Evolutionary conservation across 2,113 vertebrate species (phyloP), one percentile per base, ranked within the genome.

Genomic region (Chlorocebus sabaeus): DNA sequence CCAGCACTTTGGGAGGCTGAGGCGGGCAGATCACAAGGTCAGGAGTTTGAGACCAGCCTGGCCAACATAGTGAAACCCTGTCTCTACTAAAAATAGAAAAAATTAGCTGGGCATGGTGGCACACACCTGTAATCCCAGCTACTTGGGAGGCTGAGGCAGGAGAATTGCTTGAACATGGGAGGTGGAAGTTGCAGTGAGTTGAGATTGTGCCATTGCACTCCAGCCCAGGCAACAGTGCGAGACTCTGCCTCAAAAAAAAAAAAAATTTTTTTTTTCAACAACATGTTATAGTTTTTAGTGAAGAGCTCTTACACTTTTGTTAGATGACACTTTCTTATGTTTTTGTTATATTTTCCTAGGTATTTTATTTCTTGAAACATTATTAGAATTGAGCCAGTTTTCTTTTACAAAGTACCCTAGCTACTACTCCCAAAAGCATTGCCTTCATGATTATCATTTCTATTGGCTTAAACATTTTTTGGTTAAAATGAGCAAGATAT

Each of bases 361-460:
- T 23, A 61, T 76, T 89, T 89, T 70, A 48, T 78, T 78, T 95
- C 83, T n/a, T 2, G 6, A 75, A 76, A 61, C 35, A 93, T 40
- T 30, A 82, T 72, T 72, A 72, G 40, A 88, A 70, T 88, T 55
- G 6, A 73, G 20, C 68, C 55, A 30, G 40, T 83, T 91, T 91
- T 55, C 75, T 55, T 88, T 79, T 38, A 72, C 40, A 70, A 90
- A 78, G 59, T 18, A 57, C 14, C 68, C 3, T 38, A 76, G 68
- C 16, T 52, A 18, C 59, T n/a, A 38, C 1, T 25, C 43, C 38
- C 9, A 1, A 35, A 91, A 48, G 25, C 20, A 30, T 61, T 84
- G 16, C 16, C 50, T 72, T 87, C 13, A 48, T 45, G 52, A 59
- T 16, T 70, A 27, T 73, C n/a, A 40, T 43, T 81, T 90, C 35